phyloP scores from a whole-genome alignment of 2,888 invertebrate genomes.

The Pheosia gnoma region DNA sequence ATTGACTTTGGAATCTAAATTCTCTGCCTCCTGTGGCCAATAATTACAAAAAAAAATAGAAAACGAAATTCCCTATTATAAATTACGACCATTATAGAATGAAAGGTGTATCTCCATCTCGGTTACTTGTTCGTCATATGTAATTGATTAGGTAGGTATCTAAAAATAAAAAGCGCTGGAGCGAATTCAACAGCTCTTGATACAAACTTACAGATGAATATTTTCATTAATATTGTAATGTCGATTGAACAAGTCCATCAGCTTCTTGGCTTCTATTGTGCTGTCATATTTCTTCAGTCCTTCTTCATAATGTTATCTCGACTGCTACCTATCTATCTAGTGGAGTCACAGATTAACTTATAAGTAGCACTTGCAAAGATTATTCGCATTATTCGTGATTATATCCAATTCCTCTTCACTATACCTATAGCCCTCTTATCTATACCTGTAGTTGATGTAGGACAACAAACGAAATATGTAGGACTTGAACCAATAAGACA shows the following conservation, averaged over 20 bases:
- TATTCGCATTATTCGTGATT: not conserved
- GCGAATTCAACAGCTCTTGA: slow-evolving; percentile 42
- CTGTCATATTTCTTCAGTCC: too few species aligned
- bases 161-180: slow-evolving; percentile 50
- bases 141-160: slow-evolving; percentile 44
- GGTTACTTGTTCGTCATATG: slow-evolving; percentile 43
- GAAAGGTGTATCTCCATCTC: slow-evolving; percentile 22
- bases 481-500: too few species aligned
- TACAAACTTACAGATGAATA: slow-evolving; percentile 26
- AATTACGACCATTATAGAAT: slow-evolving; percentile 31
- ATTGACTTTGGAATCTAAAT: not conserved
- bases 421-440: slow-evolving; percentile 1
- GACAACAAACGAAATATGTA: not conserved
- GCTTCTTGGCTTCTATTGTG: too few species aligned
- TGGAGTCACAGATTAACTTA: too few species aligned
- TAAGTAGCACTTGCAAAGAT: too few species aligned
- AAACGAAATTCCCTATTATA: slow-evolving; percentile 33
- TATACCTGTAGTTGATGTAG: not conserved
- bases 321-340: too few species aligned
- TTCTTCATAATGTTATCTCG: too few species aligned
- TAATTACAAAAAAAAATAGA: slow-evolving; percentile 30
- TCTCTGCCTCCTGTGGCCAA: not conserved
- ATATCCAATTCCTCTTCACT: too few species aligned
- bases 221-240: slow-evolving; percentile 1
- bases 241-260: not conserved